Evolutionary conservation across 2,797 vertebrate genomes (phyloP).

Genomic region (Amazonetta brasiliensis): DNA sequence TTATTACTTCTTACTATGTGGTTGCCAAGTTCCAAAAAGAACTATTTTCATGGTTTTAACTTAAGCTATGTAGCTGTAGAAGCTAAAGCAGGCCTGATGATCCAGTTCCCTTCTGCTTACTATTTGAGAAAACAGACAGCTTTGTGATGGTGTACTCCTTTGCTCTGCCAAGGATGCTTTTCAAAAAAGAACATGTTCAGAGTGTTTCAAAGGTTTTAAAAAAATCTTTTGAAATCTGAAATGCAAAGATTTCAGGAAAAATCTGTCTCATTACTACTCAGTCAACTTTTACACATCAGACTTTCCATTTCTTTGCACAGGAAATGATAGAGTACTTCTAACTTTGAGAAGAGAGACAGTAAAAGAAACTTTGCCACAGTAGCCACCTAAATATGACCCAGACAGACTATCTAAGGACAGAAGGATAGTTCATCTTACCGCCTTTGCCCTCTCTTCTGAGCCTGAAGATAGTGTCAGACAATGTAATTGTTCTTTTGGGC

Average conservation of each 20-base stretch:
- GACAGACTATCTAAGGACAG: neutral
- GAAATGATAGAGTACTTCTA: conserved; percentile 11
- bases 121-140: conserved; percentile 36
- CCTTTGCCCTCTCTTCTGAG: neutral
- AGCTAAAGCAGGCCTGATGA: neutral
- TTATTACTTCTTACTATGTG: neutral
- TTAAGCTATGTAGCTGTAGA: neutral
- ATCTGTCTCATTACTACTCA: neutral
- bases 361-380: neutral
- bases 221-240: conserved; percentile 25
- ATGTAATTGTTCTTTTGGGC: neutral
- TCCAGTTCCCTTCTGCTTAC: neutral
- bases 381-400: neutral
- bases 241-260: conserved; percentile 29
- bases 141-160: neutral
- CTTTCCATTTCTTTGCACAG: neutral
- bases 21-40: neutral
- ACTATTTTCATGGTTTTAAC: conserved; percentile 1
- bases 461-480: neutral
- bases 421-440: neutral
- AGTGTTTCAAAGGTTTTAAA: neutral
- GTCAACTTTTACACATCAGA: neutral
- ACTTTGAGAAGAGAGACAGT: neutral
- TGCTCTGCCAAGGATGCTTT: conserved; percentile 6
- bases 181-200: neutral